These are phyloP conservation scores for Neocrepidodera transversa DNA, from an alignment of 2,888 invertebrate genomes.

Conservation along the genomic window DNA sequence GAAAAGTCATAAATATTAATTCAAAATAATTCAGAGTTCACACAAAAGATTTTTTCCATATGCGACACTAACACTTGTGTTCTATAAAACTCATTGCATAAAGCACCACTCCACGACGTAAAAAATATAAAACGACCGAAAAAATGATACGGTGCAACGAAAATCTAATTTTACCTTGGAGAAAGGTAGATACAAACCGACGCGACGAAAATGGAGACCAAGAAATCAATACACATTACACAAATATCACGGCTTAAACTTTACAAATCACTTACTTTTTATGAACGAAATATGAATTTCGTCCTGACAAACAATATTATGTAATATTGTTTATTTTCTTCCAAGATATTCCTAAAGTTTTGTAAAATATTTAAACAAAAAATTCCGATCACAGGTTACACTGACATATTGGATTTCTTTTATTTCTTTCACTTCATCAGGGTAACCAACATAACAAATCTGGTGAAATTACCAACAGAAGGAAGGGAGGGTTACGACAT, in stretches of 20 bases:
- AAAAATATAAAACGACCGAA: constrained; percentile 29
- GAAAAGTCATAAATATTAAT: constrained; percentile 26
- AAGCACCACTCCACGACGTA: constrained; percentile 33
- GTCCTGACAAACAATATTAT: constrained; percentile 35
- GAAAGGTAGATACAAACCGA: constrained; percentile 30
- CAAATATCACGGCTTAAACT: constrained; percentile 41
- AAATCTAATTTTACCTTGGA: constrained; percentile 34
- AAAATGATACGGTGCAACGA: constrained; percentile 20
- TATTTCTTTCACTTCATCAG: too few species aligned
- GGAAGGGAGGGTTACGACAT: too few species aligned
- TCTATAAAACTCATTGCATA: constrained; percentile 10
- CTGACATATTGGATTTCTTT: too few species aligned
- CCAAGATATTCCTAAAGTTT: constrained; percentile 7
- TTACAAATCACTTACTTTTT: constrained; percentile 46
- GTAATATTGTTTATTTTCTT: constrained; percentile 23
- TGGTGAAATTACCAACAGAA: too few species aligned
- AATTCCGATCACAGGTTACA: not conserved
- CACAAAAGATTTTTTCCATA: constrained; percentile 28
- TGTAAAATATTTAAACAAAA: not conserved
- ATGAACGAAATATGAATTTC: constrained; percentile 42
- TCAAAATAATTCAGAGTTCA: constrained; percentile 9
- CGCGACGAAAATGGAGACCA: constrained; percentile 38
- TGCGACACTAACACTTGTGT: constrained; percentile 37
- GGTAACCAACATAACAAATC: too few species aligned
- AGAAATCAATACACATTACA: constrained; percentile 47